phyloP scores from a whole-genome alignment of 2,888 invertebrate species.

The Operophtera brumata region DNA sequence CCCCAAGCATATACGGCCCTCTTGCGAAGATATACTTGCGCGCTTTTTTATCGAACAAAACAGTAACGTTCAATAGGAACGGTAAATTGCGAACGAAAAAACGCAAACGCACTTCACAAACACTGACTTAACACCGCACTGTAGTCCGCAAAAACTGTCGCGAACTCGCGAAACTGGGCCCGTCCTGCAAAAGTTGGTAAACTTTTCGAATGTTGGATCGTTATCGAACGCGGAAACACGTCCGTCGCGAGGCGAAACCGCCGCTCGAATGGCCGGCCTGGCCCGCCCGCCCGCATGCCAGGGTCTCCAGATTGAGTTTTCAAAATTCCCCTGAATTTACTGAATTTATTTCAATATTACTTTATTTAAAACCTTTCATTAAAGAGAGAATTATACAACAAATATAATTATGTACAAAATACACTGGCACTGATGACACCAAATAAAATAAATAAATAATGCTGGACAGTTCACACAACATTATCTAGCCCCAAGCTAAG shows the following conservation, averaged over 20 bases:
- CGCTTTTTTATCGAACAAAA: conserved; percentile 72
- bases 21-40: conserved; percentile 67
- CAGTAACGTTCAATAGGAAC: conserved; percentile 77
- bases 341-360: too few relatives aligned
- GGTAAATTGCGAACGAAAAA: conserved; percentile 69
- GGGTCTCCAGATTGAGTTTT: too few relatives aligned
- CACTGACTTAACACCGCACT: conserved; percentile 66
- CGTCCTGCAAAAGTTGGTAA: conserved; percentile 66
- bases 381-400: too few relatives aligned
- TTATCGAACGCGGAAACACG: conserved; percentile 48
- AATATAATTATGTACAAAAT: too few relatives aligned
- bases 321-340: too few relatives aligned
- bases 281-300: too few relatives aligned
- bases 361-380: too few relatives aligned
- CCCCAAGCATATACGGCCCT: conserved; percentile 69
- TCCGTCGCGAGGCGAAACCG: conserved; percentile 56
- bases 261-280: conserved; percentile 57
- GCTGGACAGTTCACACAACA: too few relatives aligned
- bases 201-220: conserved; percentile 67
- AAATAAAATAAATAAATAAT: too few relatives aligned
- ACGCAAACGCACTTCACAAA: conserved; percentile 65
- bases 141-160: conserved; percentile 49
- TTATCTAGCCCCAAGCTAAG: too few relatives aligned
- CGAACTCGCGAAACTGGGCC: conserved; percentile 54
- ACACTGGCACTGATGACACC: too few relatives aligned